Evolutionary conservation across 2,888 invertebrate genomes (phyloP).

Genomic region (Stenurella melanura): DNA sequence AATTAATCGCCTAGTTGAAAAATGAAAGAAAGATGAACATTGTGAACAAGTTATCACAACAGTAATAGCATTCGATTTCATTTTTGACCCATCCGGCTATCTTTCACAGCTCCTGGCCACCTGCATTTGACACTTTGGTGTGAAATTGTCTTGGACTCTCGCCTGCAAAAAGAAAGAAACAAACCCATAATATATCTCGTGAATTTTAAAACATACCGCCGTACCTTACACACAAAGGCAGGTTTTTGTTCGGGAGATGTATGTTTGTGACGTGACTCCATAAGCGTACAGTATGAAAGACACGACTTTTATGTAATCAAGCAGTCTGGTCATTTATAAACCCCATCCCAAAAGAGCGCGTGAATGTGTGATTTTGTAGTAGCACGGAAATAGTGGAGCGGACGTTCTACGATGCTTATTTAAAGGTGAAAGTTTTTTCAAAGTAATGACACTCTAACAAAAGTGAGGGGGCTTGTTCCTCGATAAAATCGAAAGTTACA

Average conservation of each 20-base stretch:
- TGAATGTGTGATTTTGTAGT: slow-evolving; percentile 10
- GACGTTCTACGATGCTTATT: no score
- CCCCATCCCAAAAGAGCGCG: neutral
- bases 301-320: slow-evolving; percentile 17
- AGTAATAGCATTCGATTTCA: no score
- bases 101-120: neutral
- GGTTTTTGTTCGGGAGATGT: neutral
- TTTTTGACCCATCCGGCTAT: no score
- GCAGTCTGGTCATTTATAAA: slow-evolving; percentile 24
- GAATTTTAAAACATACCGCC: neutral
- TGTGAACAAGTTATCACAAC: no score
- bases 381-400: no score
- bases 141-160: neutral
- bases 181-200: neutral
- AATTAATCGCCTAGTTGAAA: no score
- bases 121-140: neutral
- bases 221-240: neutral
- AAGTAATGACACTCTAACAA: no score
- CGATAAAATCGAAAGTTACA: no score
- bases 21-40: no score
- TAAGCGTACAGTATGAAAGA: slow-evolving; percentile 15
- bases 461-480: no score
- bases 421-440: no score
- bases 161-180: neutral
- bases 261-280: slow-evolving; percentile 12